Percentiles rank a stretch among this genome's conserved stretches.
Conservation (phyloP, 2,888 invertebrate genomes). For the Melipona bicolor region DNA sequence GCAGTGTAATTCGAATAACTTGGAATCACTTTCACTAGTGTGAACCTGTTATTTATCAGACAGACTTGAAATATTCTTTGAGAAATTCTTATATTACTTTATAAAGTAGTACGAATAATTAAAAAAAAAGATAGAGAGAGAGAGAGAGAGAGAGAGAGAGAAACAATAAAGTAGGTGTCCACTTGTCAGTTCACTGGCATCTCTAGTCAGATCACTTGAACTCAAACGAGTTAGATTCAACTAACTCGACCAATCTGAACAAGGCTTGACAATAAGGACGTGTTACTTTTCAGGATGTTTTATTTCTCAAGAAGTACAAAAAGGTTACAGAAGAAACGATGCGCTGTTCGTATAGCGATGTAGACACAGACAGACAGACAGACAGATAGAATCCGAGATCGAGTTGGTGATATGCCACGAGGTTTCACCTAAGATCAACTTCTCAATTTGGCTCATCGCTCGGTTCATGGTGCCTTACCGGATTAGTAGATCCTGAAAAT, state of each 20-base stretch:
- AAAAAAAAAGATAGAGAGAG: too few relatives aligned
- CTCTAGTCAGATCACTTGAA: neutral
- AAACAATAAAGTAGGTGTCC: too few relatives aligned
- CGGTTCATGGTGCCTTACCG: conserved; percentile 78
- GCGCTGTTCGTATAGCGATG: conserved; percentile 50
- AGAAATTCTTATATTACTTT: too few relatives aligned
- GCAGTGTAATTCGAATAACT: neutral
- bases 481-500: conserved; percentile 81
- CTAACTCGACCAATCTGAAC: neutral
- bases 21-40: neutral
- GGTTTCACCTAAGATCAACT: conserved; percentile 67
- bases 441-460: conserved; percentile 74
- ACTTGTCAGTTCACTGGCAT: neutral
- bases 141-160: too few relatives aligned
- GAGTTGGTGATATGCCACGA: conserved; percentile 59
- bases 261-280: conserved; percentile 60
- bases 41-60: neutral
- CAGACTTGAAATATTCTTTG: neutral
- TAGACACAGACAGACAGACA: conserved; percentile 41
- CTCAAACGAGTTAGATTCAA: neutral
- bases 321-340: conserved; percentile 63
- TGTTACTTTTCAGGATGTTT: conserved; percentile 62
- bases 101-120: too few relatives aligned
- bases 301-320: conserved; percentile 76
- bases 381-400: conserved; percentile 56